phyloP scores from a whole-genome alignment of 2,797 vertebrate genomes.

The Danio tinwini region DNA sequence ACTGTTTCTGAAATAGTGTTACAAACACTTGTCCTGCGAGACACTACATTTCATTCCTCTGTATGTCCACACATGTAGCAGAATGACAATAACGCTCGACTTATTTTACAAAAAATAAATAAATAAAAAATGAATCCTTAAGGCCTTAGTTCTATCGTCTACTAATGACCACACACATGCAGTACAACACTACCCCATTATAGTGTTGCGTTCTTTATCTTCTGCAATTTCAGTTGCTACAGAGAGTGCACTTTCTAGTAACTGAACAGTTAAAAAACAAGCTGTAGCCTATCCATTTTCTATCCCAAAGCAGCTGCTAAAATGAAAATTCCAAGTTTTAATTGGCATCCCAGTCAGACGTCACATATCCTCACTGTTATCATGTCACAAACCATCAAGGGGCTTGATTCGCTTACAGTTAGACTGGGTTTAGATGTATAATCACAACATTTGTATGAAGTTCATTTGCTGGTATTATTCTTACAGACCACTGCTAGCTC shows the following conservation, averaged over 20 bases:
- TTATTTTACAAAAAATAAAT: too few species aligned
- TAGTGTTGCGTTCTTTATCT: background rate
- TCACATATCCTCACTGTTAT: constrained; percentile 44
- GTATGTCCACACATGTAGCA: too few species aligned
- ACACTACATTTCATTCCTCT: too few species aligned
- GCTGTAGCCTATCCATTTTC: background rate
- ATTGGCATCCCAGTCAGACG: constrained; percentile 26
- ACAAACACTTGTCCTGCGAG: too few species aligned
- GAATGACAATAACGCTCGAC: too few species aligned
- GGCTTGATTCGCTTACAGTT: constrained; percentile 36
- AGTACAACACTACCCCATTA: background rate
- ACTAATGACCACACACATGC: background rate
- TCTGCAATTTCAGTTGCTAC: background rate
- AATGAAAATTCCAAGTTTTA: background rate
- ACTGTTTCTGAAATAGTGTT: too few species aligned
- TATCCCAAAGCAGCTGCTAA: background rate
- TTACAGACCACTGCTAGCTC: constrained; percentile 46
- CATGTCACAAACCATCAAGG: constrained; percentile 20
- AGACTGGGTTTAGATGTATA: constrained; percentile 31
- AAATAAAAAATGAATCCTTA: too few species aligned
- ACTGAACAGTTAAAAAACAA: background rate
- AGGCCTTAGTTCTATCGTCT: too few species aligned
- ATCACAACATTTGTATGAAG: constrained; percentile 55
- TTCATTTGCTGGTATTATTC: constrained; percentile 49
- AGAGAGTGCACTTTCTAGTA: background rate